Conservation (phyloP, 2,113 vertebrate species). For the Fulica atra region DNA sequence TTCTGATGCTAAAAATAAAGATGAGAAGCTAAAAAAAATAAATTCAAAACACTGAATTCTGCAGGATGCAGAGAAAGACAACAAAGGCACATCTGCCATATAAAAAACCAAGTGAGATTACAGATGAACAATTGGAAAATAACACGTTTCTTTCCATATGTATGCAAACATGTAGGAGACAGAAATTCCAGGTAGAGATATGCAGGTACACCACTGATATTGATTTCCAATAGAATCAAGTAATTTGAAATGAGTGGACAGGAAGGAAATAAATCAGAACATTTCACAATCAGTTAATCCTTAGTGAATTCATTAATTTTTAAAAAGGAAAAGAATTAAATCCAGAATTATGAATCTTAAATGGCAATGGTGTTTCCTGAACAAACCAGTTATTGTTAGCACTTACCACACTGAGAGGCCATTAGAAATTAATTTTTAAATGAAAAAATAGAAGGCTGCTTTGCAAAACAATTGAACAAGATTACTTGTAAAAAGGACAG, state of each 20-base stretch:
- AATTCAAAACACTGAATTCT: not conserved
- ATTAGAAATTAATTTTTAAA: conserved; percentile 70
- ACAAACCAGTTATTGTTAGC: conserved; percentile 56
- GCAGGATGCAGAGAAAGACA: not conserved
- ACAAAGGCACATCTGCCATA: not conserved
- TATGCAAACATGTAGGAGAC: not conserved
- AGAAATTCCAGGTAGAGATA: not conserved
- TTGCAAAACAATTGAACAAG: conserved; percentile 16
- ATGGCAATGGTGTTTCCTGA: conserved; percentile 59
- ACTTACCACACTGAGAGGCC: conserved; percentile 17
- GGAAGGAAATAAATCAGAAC: conserved; percentile 65
- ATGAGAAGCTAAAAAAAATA: not conserved
- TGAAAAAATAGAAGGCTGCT: conserved; percentile 35
- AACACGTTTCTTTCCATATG: not conserved
- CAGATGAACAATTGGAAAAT: not conserved
- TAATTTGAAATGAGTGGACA: conserved; percentile 44
- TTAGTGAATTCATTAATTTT: conserved; percentile 72
- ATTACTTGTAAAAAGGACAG: conserved; percentile 35
- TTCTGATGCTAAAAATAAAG: not conserved
- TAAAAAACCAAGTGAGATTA: not conserved
- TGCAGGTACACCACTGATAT: not conserved
- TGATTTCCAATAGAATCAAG: conserved; percentile 62
- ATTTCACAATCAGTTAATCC: conserved; percentile 58
- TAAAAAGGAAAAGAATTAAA: conserved; percentile 59
- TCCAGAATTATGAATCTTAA: conserved; percentile 65